Conservation (phyloP, 2,113 vertebrate genomes). For the Nannospalax galili region DNA sequence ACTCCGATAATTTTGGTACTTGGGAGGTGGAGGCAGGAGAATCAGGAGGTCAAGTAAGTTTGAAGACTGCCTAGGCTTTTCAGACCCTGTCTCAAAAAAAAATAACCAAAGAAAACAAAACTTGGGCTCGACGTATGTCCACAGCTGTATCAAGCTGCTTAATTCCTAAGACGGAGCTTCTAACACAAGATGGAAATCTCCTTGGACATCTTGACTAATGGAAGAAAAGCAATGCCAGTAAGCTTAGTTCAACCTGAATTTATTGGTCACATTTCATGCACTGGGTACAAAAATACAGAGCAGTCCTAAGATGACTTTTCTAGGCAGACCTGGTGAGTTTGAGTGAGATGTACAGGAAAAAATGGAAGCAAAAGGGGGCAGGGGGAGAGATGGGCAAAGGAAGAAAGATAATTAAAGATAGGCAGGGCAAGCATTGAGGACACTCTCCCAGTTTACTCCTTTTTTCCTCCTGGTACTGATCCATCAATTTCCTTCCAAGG, state of each 20-base stretch:
- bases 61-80: not conserved
- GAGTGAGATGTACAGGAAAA: not conserved
- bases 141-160: not conserved
- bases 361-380: rapidly evolving
- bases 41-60: not conserved
- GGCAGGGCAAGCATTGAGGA: not conserved
- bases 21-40: not conserved
- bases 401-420: not conserved
- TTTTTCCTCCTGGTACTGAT: not conserved
- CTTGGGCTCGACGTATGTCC: not conserved
- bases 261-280: not conserved
- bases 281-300: slow-evolving; percentile 24
- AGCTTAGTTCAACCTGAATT: not conserved
- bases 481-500: not conserved
- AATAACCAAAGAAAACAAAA: not conserved
- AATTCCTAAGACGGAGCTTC: not conserved
- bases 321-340: not conserved
- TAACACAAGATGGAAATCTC: not conserved
- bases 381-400: not conserved
- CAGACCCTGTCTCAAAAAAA: not conserved
- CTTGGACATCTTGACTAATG: not conserved
- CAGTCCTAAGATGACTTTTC: not conserved
- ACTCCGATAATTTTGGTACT: not conserved
- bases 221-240: not conserved
- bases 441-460: not conserved